These are phyloP conservation scores for Adelphocoris suturalis DNA, from an alignment of 2,888 invertebrate species.

Conservation along the genomic window DNA sequence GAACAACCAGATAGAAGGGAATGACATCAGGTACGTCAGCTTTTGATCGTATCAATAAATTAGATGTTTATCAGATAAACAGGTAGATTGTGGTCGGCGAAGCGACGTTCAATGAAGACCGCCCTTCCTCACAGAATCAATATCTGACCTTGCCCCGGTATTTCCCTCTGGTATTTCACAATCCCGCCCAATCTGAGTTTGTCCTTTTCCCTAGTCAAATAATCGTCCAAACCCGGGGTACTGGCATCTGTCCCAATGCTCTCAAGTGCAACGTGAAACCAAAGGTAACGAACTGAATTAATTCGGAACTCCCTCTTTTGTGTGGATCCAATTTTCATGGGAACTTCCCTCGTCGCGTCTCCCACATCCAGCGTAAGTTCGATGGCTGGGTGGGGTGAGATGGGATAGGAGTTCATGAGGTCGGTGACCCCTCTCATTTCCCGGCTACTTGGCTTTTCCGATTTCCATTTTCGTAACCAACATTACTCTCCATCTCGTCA, in stretches of 20 bases:
- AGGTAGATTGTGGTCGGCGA: neutral
- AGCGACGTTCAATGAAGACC: neutral
- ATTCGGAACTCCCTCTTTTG: neutral
- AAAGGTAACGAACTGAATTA: neutral
- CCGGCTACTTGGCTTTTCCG: neutral
- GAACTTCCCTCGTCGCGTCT: slow-evolving; percentile 26
- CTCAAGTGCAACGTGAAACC: neutral
- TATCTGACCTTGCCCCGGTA: slow-evolving; percentile 66
- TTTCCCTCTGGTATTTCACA: slow-evolving; percentile 59
- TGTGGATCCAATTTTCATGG: slow-evolving; percentile 22
- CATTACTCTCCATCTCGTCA: no score
- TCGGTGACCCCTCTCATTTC: slow-evolving; percentile 55
- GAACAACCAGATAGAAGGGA: neutral
- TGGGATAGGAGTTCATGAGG: slow-evolving; percentile 55
- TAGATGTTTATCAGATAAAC: slow-evolving; percentile 20
- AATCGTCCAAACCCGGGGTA: neutral
- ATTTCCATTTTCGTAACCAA: no score
- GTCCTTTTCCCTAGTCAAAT: neutral
- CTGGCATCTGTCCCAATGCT: neutral
- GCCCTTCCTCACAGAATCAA: slow-evolving; percentile 51
- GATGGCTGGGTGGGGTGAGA: neutral
- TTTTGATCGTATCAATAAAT: slow-evolving; percentile 26
- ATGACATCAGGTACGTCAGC: slow-evolving; percentile 22
- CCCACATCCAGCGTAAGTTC: slow-evolving; percentile 14
- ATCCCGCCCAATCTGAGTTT: slow-evolving; percentile 25